Percentiles rank a stretch among this genome's conserved stretches.
Evolutionary conservation across 2,888 invertebrate species (phyloP).

Genomic region (Argyra leucocephala): DNA sequence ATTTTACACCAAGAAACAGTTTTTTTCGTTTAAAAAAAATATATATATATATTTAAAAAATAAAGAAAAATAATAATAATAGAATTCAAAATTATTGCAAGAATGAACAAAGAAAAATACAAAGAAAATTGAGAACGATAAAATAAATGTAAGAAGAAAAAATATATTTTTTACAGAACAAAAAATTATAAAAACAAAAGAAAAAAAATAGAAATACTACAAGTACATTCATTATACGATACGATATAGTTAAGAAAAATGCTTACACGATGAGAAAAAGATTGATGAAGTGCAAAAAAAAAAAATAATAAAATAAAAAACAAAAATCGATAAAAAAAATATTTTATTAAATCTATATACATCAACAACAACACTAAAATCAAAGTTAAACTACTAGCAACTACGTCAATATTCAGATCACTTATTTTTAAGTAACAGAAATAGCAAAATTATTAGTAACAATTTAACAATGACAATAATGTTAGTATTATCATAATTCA

Average conservation of each 20-base stretch:
- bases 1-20: background rate
- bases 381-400: no score
- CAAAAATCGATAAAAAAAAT: constrained; percentile 6
- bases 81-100: background rate
- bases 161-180: background rate
- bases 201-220: no score
- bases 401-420: no score
- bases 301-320: no score
- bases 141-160: background rate
- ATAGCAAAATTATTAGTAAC: no score
- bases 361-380: no score
- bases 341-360: background rate
- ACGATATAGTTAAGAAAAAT: background rate
- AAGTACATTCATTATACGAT: no score
- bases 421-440: no score
- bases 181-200: background rate
- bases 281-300: constrained; percentile 4
- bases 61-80: background rate
- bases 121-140: background rate
- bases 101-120: background rate
- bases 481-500: no score
- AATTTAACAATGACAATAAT: no score
- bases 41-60: background rate
- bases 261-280: constrained; percentile 1
- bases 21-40: no score